These are phyloP conservation scores for Harpegnathos saltator DNA, from an alignment of 1,140 invertebrate genomes.

Conservation along the genomic window DNA sequence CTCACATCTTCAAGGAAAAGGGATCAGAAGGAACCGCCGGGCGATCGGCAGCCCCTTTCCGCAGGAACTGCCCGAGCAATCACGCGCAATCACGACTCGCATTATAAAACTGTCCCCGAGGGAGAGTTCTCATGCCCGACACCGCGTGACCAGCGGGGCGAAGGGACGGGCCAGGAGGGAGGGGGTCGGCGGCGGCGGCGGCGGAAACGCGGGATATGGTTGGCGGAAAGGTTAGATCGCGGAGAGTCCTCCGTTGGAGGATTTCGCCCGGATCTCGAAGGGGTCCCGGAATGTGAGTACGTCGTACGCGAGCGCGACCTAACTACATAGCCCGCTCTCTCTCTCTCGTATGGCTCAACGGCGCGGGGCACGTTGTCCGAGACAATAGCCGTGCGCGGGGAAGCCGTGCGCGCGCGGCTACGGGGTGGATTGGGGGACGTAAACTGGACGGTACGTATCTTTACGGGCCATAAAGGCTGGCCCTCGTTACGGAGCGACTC, in stretches of 20 bases:
- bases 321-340: constrained; percentile 40
- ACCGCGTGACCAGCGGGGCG: neutral
- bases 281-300: constrained; percentile 70
- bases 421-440: constrained; percentile 56
- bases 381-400: constrained; percentile 52
- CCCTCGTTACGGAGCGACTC: constrained; percentile 83
- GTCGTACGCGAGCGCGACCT: constrained; percentile 75
- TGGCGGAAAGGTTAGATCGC: constrained; percentile 47
- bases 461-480: constrained; percentile 85
- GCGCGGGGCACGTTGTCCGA: constrained; percentile 57
- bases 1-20: neutral
- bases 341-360: constrained; percentile 57
- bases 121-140: constrained; percentile 70
- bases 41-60: constrained; percentile 49
- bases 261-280: constrained; percentile 79
- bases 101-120: constrained; percentile 83
- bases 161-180: neutral
- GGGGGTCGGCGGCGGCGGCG: constrained; percentile 49
- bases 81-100: constrained; percentile 81
- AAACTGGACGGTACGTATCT: constrained; percentile 85
- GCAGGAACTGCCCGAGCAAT: constrained; percentile 75
- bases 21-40: constrained; percentile 42
- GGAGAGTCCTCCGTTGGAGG: constrained; percentile 64
- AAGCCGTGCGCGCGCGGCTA: neutral
- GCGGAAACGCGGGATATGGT: constrained; percentile 29